phyloP scores from a whole-genome alignment of 2,888 invertebrate species.

The Thecocarcelia acutangulata region DNA sequence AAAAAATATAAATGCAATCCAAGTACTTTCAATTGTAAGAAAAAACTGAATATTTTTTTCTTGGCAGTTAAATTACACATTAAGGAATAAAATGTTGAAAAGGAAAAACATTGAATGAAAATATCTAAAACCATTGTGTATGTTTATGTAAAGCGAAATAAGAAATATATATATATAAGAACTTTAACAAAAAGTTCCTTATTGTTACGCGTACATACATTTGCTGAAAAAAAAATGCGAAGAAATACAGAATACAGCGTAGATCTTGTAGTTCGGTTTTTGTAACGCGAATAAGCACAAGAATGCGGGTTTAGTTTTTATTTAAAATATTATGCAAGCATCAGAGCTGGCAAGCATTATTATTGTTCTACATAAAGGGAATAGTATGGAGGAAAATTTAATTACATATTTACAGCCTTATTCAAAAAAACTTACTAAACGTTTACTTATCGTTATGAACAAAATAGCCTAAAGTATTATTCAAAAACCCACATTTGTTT shows the following conservation, averaged over 20 bases:
- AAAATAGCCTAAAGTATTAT: too few species aligned
- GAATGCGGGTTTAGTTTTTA: slow-evolving; percentile 40
- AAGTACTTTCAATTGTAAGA: slow-evolving; percentile 24
- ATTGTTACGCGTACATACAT: slow-evolving; percentile 52
- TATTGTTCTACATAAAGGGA: too few species aligned
- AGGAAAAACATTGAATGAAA: slow-evolving; percentile 21
- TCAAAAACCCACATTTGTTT: too few species aligned
- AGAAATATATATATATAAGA: slow-evolving; percentile 50
- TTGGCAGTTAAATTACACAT: slow-evolving; percentile 65
- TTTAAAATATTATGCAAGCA: background rate
- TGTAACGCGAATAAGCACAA: slow-evolving; percentile 51
- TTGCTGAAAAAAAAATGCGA: slow-evolving; percentile 26
- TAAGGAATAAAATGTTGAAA: slow-evolving; percentile 61
- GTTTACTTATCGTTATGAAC: too few species aligned
- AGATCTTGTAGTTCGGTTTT: slow-evolving; percentile 49
- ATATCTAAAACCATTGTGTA: slow-evolving; percentile 49
- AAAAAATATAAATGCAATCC: slow-evolving; percentile 38
- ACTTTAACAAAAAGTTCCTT: slow-evolving; percentile 35
- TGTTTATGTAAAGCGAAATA: slow-evolving; percentile 48
- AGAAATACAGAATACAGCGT: slow-evolving; percentile 6
- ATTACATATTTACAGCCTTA: too few species aligned
- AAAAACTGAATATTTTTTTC: slow-evolving; percentile 19
- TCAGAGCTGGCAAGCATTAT: slow-evolving; percentile 15
- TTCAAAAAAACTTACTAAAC: too few species aligned
- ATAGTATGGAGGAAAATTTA: too few species aligned